Base-by-base conservation (phyloP, 1,140 invertebrate genomes). In the Dendrolimus kikuchii region DNA sequence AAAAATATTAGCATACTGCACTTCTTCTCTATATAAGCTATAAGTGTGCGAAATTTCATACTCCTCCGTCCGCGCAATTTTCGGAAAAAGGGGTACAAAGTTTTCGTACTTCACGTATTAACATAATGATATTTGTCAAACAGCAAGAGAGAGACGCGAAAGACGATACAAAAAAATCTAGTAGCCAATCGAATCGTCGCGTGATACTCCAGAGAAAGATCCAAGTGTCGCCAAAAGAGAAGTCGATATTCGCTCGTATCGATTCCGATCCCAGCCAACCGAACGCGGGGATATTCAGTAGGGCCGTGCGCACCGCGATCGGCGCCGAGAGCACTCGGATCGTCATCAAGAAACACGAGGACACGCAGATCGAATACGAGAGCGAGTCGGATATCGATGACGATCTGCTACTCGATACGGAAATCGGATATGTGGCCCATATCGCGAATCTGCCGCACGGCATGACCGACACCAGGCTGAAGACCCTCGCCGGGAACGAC, bases 381-480 rank as follows among this genome's bases (percentile, higher is more conserved):
- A 65, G 61, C 40, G 73, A 66, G 0, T 66, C 66, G 0, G 74
- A 72, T 0, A 4, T 51, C 4, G 64, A 68, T 5, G 74, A 69
- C 9, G 56, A 66, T 0, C 48, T n/a, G 5, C 23, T 55, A 9
- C 47, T 56, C 2, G 39, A 55, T 4, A 53, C 64, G 7, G 48
- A 62, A 3, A 8, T 23, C 23, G 62, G 59, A 0, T 42, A 10
- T 2, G 43, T 53, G 5, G 77, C 77, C 1, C 5, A 42, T 0
- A 77, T 85, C 2, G 10, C 42, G 23, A 80, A 85, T 40, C 53
- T 86, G 46, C 81, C 81, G 4, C 73, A 71, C 52, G 81, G 77
- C 5, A 86, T 86, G 55, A 86, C 81, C 0, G 77, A 81, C 43
- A 79, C 80, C 5, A 51, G 82, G 6, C 49, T 86, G 36, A 67